Evolutionary conservation across 2,797 vertebrate genomes (phyloP), one percentile per base, ranked within the genome.

Genomic region (Lerista edwardsae): DNA sequence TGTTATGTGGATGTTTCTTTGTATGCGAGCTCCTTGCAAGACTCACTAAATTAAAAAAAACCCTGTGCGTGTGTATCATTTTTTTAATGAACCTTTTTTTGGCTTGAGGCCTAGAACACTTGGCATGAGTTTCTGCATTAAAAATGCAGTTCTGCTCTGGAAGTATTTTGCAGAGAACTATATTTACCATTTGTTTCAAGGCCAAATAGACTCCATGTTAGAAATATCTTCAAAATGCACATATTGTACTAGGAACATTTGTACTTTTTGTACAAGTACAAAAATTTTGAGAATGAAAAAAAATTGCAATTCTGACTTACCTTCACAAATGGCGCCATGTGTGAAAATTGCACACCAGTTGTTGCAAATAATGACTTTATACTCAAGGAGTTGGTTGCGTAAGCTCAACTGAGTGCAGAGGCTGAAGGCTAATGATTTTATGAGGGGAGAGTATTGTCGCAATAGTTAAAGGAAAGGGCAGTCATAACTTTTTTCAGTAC

Each of bases 101-200:
- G 71, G 68, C 75, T 79, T 65, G 11, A 51, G 76, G 55, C 55
- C 67, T 79, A 69, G 72, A 83, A 76, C 41, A 14, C 31, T 87
- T 75, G 85, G 36, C 34, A 57, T 59, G 75, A 92, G 80, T 84
- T 77, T 82, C 81, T 6, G 23, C 25, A 64, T n/a, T 55, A 21
- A 72, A 61, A 82, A 79, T 62, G 64, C 6, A 44, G 36, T 3
- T 80, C 41, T 77, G 0, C 0, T 8, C 78, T 77, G 47, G 57
- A 84, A 91, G 55, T 39, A 41, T 72, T 10, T 65, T 86, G 87
- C 80, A 59, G 51, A 78, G 75, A 84, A 75, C 0, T 0, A 3
- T 79, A 80, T 80, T 87, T 84, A 73, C 81, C 41, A 11, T 29
- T 75, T 11, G 36, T 0, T 55, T 84, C 59, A 51, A 51, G 51